Percentiles rank a stretch among this genome's conserved stretches.
These are phyloP conservation scores for Apteryx owenii DNA, from an alignment of 2,113 vertebrate species.

Conservation along the genomic window DNA sequence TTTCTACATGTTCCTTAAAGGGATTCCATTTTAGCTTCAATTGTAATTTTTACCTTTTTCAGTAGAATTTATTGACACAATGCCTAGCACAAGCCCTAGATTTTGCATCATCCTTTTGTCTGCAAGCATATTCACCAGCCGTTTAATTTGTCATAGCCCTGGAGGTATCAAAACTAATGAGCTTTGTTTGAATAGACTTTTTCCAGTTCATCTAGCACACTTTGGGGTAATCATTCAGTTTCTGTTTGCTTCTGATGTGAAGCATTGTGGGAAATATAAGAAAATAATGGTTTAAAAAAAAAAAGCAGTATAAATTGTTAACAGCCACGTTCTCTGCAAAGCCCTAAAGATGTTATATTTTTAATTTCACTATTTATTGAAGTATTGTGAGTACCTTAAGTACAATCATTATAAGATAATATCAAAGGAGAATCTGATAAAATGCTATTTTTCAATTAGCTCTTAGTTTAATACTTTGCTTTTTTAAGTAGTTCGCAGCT, in stretches of 20 bases:
- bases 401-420: constrained; percentile 69
- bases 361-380: constrained; percentile 76
- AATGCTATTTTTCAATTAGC: constrained; percentile 78
- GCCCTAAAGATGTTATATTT: constrained; percentile 78
- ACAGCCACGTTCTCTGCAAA: constrained; percentile 71
- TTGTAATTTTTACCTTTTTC: constrained; percentile 80
- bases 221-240: constrained; percentile 91
- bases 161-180: constrained; percentile 91
- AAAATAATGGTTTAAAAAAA: constrained; percentile 79
- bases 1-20: constrained; percentile 74
- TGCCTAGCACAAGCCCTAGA: constrained; percentile 74
- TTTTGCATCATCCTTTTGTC: constrained; percentile 82
- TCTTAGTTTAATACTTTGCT: constrained; percentile 65
- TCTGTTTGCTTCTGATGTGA: constrained; percentile 84
- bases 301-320: constrained; percentile 76
- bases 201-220: constrained; percentile 93
- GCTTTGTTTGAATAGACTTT: constrained; percentile 93
- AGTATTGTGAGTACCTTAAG: constrained; percentile 71
- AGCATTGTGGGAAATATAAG: constrained; percentile 84
- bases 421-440: constrained; percentile 72
- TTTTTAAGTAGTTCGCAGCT: constrained; percentile 73
- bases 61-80: constrained; percentile 84
- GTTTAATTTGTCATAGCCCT: constrained; percentile 90
- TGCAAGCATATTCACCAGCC: constrained; percentile 84
- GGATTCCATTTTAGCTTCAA: constrained; percentile 78